Evolutionary conservation across 2,797 vertebrate genomes (phyloP).

Genomic region (Takifugu rubripes): DNA sequence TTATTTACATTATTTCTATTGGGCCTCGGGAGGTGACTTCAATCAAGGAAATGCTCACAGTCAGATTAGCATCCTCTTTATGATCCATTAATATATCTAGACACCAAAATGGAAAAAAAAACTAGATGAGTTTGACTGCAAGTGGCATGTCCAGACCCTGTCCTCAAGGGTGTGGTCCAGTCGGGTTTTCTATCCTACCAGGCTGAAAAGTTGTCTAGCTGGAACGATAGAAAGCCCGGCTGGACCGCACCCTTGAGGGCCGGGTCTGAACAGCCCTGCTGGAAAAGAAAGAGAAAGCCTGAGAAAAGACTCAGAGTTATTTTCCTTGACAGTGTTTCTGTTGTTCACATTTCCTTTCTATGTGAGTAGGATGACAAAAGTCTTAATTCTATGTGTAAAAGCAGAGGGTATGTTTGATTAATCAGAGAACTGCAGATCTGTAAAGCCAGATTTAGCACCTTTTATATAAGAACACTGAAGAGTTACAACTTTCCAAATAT

Average conservation of each 20-base stretch:
- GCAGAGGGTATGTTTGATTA: neutral
- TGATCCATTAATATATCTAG: neutral
- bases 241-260: no score
- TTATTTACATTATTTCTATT: slow-evolving; percentile 49
- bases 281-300: no score
- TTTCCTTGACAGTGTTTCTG: no score
- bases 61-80: slow-evolving; percentile 17
- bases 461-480: slow-evolving; percentile 3
- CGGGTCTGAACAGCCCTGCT: no score
- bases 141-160: no score
- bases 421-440: neutral
- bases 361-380: no score
- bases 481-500: slow-evolving; percentile 4
- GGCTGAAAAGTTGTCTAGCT: no score
- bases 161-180: neutral
- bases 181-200: no score
- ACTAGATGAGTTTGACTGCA: no score
- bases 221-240: no score
- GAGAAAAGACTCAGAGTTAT: no score
- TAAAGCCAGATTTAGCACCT: slow-evolving; percentile 19
- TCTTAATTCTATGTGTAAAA: neutral
- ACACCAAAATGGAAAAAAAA: neutral
- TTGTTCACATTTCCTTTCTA: no score
- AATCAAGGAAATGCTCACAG: slow-evolving; percentile 12
- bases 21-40: slow-evolving; percentile 4